A percentile compares a stretch with the other conserved stretches of the same genome.
These are phyloP conservation scores for Mungos mungo DNA, from an alignment of 2,113 vertebrate species.

Conservation along the genomic window DNA sequence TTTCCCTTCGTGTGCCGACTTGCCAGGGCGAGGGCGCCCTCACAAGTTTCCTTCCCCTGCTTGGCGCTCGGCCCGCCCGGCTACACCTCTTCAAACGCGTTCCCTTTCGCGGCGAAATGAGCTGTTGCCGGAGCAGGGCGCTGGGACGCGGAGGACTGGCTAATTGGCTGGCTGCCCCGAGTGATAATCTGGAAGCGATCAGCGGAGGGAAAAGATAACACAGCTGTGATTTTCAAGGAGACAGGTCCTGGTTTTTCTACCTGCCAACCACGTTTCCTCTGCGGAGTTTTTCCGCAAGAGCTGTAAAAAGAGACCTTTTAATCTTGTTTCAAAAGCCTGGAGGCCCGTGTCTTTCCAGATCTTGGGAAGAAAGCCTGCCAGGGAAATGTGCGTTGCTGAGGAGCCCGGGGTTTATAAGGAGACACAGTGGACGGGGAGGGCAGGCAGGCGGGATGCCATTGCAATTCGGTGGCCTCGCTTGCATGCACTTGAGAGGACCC, in stretches of 20 bases:
- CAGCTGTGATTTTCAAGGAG: constrained; percentile 79
- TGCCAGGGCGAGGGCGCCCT: constrained; percentile 10
- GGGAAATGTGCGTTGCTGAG: not conserved
- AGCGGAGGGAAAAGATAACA: constrained; percentile 77
- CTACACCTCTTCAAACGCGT: constrained; percentile 45
- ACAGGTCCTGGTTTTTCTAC: constrained; percentile 78
- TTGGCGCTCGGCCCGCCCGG: not conserved
- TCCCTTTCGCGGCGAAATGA: constrained; percentile 35
- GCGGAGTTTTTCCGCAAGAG: constrained; percentile 71
- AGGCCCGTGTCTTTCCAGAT: constrained; percentile 68
- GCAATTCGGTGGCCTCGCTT: not conserved
- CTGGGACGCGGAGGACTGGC: constrained; percentile 61
- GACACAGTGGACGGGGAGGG: not conserved
- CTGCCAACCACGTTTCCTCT: constrained; percentile 79
- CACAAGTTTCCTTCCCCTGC: not conserved
- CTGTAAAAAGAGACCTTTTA: constrained; percentile 62
- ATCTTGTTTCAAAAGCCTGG: constrained; percentile 72
- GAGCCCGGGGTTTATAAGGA: not conserved
- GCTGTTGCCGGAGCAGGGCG: constrained; percentile 48
- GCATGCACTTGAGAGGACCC: constrained; percentile 54
- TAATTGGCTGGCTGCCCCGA: constrained; percentile 67
- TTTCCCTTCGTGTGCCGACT: constrained; percentile 2
- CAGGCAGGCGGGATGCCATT: constrained; percentile 13
- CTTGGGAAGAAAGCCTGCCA: constrained; percentile 56
- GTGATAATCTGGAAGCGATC: constrained; percentile 82